These are phyloP conservation scores for Corythaeola cristata DNA, from an alignment of 2,113 vertebrate species.

Conservation along the genomic window DNA sequence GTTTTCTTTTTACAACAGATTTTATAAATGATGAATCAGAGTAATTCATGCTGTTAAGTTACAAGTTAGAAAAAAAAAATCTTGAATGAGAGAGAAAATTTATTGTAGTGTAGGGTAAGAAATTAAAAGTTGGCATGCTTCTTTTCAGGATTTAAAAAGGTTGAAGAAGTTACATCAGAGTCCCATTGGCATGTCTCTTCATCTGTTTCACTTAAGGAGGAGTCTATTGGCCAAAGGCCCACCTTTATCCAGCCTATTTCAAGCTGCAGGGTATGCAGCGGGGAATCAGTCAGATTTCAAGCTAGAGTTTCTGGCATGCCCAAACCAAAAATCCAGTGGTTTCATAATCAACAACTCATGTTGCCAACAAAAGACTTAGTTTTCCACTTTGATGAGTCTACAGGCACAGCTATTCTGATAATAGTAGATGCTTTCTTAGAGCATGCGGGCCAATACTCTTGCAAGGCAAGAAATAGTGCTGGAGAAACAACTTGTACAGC, in stretches of 20 bases:
- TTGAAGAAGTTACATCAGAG: slow-evolving; percentile 78
- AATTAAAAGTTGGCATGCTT: slow-evolving; percentile 86
- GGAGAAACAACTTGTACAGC: slow-evolving; percentile 83
- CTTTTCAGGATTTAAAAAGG: slow-evolving; percentile 88
- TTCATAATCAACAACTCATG: slow-evolving; percentile 85
- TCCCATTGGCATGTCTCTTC: slow-evolving; percentile 79
- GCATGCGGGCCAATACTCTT: slow-evolving; percentile 90
- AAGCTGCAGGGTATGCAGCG: slow-evolving; percentile 83
- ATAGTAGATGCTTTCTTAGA: slow-evolving; percentile 91
- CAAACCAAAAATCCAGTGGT: slow-evolving; percentile 89
- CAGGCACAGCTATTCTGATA: slow-evolving; percentile 88
- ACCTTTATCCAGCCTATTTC: slow-evolving; percentile 88
- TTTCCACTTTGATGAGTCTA: slow-evolving; percentile 90
- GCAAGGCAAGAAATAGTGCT: slow-evolving; percentile 84
- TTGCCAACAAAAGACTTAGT: slow-evolving; percentile 86
- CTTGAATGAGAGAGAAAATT: slow-evolving; percentile 21
- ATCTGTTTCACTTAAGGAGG: slow-evolving; percentile 85
- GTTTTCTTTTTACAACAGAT: slow-evolving; percentile 16
- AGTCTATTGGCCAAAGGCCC: slow-evolving; percentile 84
- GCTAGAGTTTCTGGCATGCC: slow-evolving; percentile 84
- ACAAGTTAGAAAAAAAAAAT: neutral
- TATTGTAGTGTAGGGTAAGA: slow-evolving; percentile 48
- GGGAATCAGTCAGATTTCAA: slow-evolving; percentile 90
- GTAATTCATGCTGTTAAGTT: neutral
- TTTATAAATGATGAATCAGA: slow-evolving; percentile 17